phyloP scores from a whole-genome alignment of 2,113 vertebrate species.

The Terrapene triunguis region DNA sequence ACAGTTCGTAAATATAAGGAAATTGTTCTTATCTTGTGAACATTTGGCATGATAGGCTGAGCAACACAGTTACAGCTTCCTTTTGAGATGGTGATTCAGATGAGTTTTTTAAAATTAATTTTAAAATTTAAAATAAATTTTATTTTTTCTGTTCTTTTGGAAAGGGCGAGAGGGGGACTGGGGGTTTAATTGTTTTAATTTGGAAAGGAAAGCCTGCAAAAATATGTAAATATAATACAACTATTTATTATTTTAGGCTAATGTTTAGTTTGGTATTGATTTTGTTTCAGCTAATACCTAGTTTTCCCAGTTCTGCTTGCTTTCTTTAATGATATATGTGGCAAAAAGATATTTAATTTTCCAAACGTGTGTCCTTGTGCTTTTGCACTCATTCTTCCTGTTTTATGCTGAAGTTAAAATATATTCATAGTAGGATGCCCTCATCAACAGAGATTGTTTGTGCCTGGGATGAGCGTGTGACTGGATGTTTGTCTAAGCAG shows the following conservation, averaged over 20 bases:
- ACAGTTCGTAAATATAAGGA: slow-evolving; percentile 9
- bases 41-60: not conserved
- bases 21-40: not conserved
- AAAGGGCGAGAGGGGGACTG: rapidly evolving
- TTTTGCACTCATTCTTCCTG: not conserved
- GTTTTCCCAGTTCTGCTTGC: not conserved
- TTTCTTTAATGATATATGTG: not conserved
- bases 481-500: not conserved
- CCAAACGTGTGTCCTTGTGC: not conserved
- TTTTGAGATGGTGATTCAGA: slow-evolving; percentile 15
- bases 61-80: slow-evolving; percentile 8
- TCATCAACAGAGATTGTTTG: not conserved
- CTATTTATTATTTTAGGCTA: not conserved
- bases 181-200: slow-evolving; percentile 7
- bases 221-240: not conserved
- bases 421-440: not conserved
- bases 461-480: not conserved
- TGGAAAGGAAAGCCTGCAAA: slow-evolving; percentile 14
- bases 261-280: slow-evolving; percentile 10
- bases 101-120: not conserved
- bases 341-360: not conserved
- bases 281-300: not conserved
- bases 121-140: rapidly evolving
- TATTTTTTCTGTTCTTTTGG: slow-evolving; percentile 36
- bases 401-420: not conserved